Base-by-base conservation (phyloP, 2,888 invertebrate genomes). In the Formica aserva region DNA sequence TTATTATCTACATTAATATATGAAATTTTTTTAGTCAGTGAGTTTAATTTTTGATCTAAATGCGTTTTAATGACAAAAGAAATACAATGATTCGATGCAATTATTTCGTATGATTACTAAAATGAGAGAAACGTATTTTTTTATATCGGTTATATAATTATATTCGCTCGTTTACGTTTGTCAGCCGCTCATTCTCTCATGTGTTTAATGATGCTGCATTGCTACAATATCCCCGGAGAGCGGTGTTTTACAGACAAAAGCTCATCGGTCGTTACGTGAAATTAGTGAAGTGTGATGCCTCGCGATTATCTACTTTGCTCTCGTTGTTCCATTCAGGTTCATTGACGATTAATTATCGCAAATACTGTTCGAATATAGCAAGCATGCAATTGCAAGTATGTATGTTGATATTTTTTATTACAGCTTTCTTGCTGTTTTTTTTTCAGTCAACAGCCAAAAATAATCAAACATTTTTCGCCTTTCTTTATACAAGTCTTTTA, bases 231-330 rank as follows among this genome's bases (percentile, higher is more conserved):
- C 81, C 72, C 72, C 3, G 77, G 65, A 81, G 81, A 77, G 52
- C 77, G 63, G 38, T 55, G 22, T 57, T 69, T 57, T 85, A 63
- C 82, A 83, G 80, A 85, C 78, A 86, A 85, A 67, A 81, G 76
- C 82, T 72, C 84, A 80, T 66, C 71, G 75, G 74, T 55, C 75
- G 89, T 89, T 87, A 87, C 63, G 85, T 75, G 86, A 84, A 86
- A 89, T 89, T 87, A 87, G 87, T 77, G 77, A 83, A 84, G 83
- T 78, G 78, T 83, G 81, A 89, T 89, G 81, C 84, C 83, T 81
- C 55, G 52, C 89, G 85, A 89, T 87, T 86, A 78, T 80, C 78
- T 71, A 80, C 72, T 80, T 80, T 71, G 45, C 45, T 80, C 45
- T 71, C 71, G 60, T 71, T 60, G 72, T 71, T 65, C 26, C 78